Conservation (phyloP, 2,888 invertebrate species). For the Ditula angustiorana region DNA sequence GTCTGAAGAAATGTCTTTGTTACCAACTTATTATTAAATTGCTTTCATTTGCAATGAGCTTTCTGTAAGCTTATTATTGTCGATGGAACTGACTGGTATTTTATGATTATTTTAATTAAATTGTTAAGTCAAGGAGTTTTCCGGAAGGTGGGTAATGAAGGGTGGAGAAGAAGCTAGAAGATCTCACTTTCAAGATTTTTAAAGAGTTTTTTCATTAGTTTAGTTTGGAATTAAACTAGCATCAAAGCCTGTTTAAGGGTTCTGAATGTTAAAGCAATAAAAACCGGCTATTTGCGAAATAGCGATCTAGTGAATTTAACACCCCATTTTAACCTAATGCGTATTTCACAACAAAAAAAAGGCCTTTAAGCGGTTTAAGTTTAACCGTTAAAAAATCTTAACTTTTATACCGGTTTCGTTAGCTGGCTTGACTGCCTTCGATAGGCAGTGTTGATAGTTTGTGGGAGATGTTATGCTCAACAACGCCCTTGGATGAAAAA, state of each 20-base stretch:
- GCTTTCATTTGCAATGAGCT: neutral
- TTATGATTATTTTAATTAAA: neutral
- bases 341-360: too few relatives aligned
- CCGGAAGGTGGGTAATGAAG: neutral
- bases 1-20: slow-evolving; percentile 9
- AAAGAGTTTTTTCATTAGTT: neutral
- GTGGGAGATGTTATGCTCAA: too few relatives aligned
- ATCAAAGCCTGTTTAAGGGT: neutral
- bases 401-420: too few relatives aligned
- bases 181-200: neutral
- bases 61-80: neutral
- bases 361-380: too few relatives aligned
- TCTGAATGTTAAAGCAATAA: neutral
- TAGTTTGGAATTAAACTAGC: neutral
- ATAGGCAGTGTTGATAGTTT: too few relatives aligned
- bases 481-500: too few relatives aligned
- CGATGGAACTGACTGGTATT: neutral
- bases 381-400: too few relatives aligned
- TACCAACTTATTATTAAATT: neutral
- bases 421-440: too few relatives aligned
- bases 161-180: neutral
- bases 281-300: too few relatives aligned
- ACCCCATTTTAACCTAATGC: too few relatives aligned
- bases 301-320: too few relatives aligned
- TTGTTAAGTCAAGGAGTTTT: neutral